A percentile compares a stretch with the other conserved stretches of the same genome.
Conservation (phyloP, 2,888 invertebrate genomes). For the Sussaba pulchella region DNA sequence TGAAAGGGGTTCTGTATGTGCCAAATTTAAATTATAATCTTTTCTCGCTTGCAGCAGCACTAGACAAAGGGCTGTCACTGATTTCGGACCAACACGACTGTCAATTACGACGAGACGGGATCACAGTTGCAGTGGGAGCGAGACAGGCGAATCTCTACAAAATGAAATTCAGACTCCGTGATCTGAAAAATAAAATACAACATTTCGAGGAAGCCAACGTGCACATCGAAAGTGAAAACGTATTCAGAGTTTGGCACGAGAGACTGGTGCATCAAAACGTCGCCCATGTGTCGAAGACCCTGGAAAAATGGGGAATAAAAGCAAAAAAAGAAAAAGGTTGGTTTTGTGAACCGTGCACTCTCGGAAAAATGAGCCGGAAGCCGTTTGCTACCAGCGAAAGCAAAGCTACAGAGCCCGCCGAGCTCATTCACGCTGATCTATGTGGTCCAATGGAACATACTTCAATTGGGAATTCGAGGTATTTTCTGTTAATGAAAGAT, state of each 20-base stretch:
- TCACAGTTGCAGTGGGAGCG: constrained; percentile 14
- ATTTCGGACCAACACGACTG: constrained; percentile 1
- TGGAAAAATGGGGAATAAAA: constrained; percentile 1
- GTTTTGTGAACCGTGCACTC: neutral
- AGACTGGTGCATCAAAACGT: constrained; percentile 16
- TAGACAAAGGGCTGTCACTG: constrained; percentile 2
- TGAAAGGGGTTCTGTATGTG: neutral
- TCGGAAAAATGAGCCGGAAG: constrained; percentile 12
- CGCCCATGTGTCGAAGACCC: neutral
- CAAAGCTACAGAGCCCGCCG: neutral
- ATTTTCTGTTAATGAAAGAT: neutral
- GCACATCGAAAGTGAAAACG: neutral
- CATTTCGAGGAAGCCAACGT: neutral
- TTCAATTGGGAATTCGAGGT: neutral
- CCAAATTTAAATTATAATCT: neutral
- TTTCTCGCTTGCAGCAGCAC: neutral
- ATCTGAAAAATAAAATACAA: too few species aligned
- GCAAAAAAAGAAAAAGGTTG: neutral
- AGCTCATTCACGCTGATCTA: neutral
- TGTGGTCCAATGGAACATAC: neutral
- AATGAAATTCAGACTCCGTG: constrained; percentile 4
- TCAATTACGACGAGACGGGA: neutral
- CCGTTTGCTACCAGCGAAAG: constrained; percentile 20
- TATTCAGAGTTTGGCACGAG: constrained; percentile 21
- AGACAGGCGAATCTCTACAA: neutral